Evolutionary conservation across 1,140 invertebrate species (phyloP), one percentile per base, ranked within the genome.

Genomic region (Trissolcus basalis): DNA sequence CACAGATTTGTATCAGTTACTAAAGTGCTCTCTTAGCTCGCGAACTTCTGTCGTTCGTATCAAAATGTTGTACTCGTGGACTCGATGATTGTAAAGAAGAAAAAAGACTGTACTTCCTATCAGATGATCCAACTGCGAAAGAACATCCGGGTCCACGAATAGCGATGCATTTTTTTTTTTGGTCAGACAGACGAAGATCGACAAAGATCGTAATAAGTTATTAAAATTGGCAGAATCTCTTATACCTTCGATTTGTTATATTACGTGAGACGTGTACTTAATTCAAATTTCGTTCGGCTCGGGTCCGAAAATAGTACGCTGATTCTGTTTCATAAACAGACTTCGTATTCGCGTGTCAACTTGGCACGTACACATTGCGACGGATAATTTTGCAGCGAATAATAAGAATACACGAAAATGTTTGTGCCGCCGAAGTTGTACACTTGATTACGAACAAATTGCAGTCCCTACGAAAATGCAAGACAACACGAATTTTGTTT

Each of bases 251-350:
- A 58, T 43, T 67, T 67, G 44, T 67, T 67, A 11, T 33, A 36
- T 53, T 45, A 9, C 55, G 13, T 27, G 49, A 35, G 51, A 68
- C 19, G 19, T 19, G 49, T 69, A 54, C 41, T 59, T 54, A 54
- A 69, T 53, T 54, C 43, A 27, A 36, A 47, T 60, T 60, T 69
- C 55, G n/a, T 60, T 54, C 50, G 36, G 39, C 49, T 65, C 33
- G 12, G n/a, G 10, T 54, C 55, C 56, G 16, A 60, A 69, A 69
- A 71, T 63, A 63, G 58, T 41, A 56, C 15, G 39, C 32, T 35
- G 39, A 54, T 70, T 70, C 50, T 60, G 67, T 61, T 70, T 61
- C 48, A 51, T 33, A 70, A 56, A 55, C 67, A 61, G 58, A 70
- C 55, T 61, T 70, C 33, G 45, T 56, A 61, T 56, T 61, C 27